Base-by-base conservation (phyloP, 2,797 vertebrate genomes). In the Atherinosoma microstoma region DNA sequence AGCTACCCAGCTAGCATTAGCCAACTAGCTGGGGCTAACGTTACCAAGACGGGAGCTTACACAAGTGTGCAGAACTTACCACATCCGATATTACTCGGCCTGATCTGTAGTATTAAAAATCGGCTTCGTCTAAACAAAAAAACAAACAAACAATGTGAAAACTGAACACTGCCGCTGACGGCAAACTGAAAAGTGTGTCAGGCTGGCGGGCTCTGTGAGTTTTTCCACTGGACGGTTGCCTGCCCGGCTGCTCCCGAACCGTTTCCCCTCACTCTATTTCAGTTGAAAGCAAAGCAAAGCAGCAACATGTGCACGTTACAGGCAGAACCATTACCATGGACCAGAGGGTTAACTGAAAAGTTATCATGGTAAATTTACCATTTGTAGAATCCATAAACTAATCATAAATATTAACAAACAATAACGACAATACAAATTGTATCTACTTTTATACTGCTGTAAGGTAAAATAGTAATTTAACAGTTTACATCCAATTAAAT, bases 21-120 rank as follows among this genome's bases (percentile, higher is more conserved):
- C 91, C 68, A 79, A 84, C 82, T 91, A 93, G 88, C 90, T 85
- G 74, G 24, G 70, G 91, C 89, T 91, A 91, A 85, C 87, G 61
- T 35, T 56, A 73, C 58, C 77, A 70, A 90, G 75, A 71, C 82
- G 38, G 71, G 79, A 90, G 87, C 90, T 85, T 90, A 86, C 78
- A 91, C 84, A 93, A 95, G 93, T 95, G 93, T 94, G 84, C 78
- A 91, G 65, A 95, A 95, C 95, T 96, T 94, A 95, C 95, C 95
- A 96, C 95, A 96, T 96, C 95, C 94, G 94, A 96, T 95, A 94
- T 94, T 94, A 94, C 92, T 94, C 92, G 91, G 94, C 94, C 95
- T 95, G 92, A 78, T 93, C 91, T 93, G 91, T 83, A 92, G 90
- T 94, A 91, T 90, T 94, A 93, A 95, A 94, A 94, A 88, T 84